Evolutionary conservation across 2,888 invertebrate species (phyloP).

Genomic region (Esperia sulphurella): DNA sequence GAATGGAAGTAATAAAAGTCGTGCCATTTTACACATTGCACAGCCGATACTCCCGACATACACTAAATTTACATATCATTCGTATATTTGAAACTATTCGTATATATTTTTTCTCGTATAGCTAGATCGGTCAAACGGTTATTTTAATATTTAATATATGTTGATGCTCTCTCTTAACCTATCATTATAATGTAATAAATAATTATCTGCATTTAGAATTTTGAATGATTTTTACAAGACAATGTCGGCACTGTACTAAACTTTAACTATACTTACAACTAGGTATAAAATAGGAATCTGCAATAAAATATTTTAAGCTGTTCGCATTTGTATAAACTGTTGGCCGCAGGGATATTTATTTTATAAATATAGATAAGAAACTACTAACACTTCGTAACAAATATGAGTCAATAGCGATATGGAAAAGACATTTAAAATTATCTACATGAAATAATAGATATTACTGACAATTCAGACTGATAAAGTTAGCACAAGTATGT

Average conservation of each 20-base stretch:
- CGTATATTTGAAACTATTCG: constrained; percentile 24
- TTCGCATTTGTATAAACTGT: constrained; percentile 9
- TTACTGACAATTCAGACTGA: constrained; percentile 4
- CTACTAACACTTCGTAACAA: too few species aligned
- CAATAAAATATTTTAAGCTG: constrained; percentile 50
- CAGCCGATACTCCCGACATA: constrained; percentile 34
- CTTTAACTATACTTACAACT: constrained; percentile 64
- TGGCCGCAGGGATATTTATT: neutral
- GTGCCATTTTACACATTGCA: constrained; percentile 28
- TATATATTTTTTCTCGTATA: constrained; percentile 20
- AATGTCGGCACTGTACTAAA: constrained; percentile 27
- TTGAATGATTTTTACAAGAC: constrained; percentile 30
- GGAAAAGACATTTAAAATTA: too few species aligned
- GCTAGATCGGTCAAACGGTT: constrained; percentile 9
- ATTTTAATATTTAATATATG: constrained; percentile 14
- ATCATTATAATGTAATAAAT: constrained; percentile 36
- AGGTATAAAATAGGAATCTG: constrained; percentile 75
- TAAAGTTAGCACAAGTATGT: constrained; percentile 20
- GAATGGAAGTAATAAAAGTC: neutral
- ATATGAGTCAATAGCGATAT: too few species aligned
- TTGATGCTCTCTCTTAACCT: constrained; percentile 45
- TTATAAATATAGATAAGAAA: too few species aligned
- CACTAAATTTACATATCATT: constrained; percentile 18
- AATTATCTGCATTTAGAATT: constrained; percentile 53
- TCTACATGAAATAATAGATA: neutral